Conservation (phyloP, 2,113 vertebrate genomes). For the Psophia crepitans region DNA sequence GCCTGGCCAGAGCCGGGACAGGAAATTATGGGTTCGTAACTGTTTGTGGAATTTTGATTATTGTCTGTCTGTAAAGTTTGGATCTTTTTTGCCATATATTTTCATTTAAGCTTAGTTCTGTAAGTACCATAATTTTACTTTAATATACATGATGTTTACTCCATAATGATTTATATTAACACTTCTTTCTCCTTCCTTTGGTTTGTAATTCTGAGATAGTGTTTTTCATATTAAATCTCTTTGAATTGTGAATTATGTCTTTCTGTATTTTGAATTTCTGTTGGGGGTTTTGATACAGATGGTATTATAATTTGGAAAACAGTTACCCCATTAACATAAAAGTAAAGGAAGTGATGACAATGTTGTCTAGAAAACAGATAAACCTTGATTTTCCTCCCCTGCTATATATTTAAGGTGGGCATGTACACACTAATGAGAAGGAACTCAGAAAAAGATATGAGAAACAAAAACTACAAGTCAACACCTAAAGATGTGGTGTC, state of each 20-base stretch:
- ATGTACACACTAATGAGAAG: not conserved
- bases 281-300: not conserved
- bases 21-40: not conserved
- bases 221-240: not conserved
- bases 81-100: not conserved
- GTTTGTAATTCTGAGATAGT: not conserved
- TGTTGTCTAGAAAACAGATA: not conserved
- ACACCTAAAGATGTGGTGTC: not conserved
- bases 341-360: not conserved
- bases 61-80: not conserved
- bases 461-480: not conserved
- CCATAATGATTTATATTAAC: not conserved
- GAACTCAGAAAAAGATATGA: not conserved
- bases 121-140: not conserved
- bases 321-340: not conserved
- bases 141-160: not conserved
- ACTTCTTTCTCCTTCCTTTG: not conserved
- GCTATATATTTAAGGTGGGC: fast-evolving
- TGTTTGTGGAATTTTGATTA: not conserved
- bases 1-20: too few relatives aligned
- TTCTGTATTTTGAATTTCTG: not conserved
- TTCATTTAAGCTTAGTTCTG: not conserved
- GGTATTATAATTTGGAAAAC: not conserved
- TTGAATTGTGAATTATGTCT: not conserved
- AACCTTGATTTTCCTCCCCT: not conserved